Conservation (phyloP, 2,797 vertebrate genomes). For the Sebastes vulpes region DNA sequence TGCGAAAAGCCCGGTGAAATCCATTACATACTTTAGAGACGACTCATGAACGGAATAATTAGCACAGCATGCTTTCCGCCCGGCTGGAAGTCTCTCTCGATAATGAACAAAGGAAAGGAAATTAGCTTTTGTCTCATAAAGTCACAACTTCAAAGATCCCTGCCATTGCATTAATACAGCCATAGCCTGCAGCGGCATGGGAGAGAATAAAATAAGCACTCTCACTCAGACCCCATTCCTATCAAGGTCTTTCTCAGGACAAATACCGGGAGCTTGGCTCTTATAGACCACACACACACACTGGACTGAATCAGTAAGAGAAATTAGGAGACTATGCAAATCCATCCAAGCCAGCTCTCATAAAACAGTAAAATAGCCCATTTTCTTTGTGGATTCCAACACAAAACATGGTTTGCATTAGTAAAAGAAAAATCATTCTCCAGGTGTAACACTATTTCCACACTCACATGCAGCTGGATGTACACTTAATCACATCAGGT, state of each 20-base stretch:
- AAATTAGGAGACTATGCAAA: slow-evolving; percentile 33
- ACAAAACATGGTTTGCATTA: slow-evolving; percentile 15
- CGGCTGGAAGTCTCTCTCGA: slow-evolving; percentile 97
- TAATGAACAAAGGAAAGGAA: slow-evolving; percentile 97
- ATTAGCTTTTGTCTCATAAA: slow-evolving; percentile 98
- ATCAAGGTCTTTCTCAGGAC: slow-evolving; percentile 97
- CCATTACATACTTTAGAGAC: slow-evolving; percentile 95
- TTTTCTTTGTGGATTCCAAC: background rate
- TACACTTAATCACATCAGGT: slow-evolving; percentile 73
- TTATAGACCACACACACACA: slow-evolving; percentile 70
- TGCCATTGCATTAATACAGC: slow-evolving; percentile 97
- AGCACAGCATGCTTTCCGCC: slow-evolving; percentile 97
- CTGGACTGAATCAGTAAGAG: slow-evolving; percentile 35
- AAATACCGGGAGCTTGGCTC: slow-evolving; percentile 88
- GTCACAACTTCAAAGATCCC: slow-evolving; percentile 99
- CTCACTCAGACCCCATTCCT: slow-evolving; percentile 85
- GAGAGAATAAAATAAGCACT: slow-evolving; percentile 94
- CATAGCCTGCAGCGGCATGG: slow-evolving; percentile 90
- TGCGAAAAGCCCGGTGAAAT: slow-evolving; percentile 92
- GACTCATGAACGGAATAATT: slow-evolving; percentile 95
- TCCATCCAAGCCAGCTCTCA: background rate
- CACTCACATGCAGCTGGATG: slow-evolving; percentile 62
- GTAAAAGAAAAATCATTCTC: slow-evolving; percentile 15
- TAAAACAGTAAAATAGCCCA: background rate
- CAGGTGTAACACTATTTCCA: slow-evolving; percentile 52